Conservation (phyloP, 1,140 invertebrate species). For the Orius insidiosus region DNA sequence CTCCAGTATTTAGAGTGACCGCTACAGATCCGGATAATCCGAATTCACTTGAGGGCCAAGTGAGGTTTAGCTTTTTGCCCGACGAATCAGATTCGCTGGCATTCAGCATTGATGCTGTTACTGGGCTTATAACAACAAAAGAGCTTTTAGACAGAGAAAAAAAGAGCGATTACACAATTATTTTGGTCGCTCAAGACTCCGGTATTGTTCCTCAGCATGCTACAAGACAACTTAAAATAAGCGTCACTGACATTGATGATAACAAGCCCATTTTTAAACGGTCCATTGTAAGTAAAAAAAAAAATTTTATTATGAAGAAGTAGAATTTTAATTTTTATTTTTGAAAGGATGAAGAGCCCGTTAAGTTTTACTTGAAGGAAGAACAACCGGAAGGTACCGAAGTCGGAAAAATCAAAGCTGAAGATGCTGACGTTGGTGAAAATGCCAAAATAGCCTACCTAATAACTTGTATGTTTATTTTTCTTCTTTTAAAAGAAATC, state of each 20-base stretch:
- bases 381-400: constrained; percentile 41
- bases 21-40: constrained; percentile 65
- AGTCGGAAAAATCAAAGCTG: constrained; percentile 46
- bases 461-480: constrained; percentile 39
- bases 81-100: constrained; percentile 43
- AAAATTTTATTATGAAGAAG: constrained; percentile 11
- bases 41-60: constrained; percentile 49
- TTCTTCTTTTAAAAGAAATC: background rate
- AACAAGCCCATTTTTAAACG: constrained; percentile 56
- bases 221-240: constrained; percentile 41
- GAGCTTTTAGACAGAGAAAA: constrained; percentile 49
- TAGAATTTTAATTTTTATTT: constrained; percentile 12
- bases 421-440: constrained; percentile 55
- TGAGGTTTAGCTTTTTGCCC: constrained; percentile 53
- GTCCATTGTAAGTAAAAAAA: constrained; percentile 35
- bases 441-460: constrained; percentile 58
- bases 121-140: constrained; percentile 53
- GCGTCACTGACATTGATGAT: constrained; percentile 59
- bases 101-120: constrained; percentile 42
- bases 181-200: constrained; percentile 53
- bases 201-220: constrained; percentile 57
- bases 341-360: constrained; percentile 40
- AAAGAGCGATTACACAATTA: constrained; percentile 51
- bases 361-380: constrained; percentile 42
- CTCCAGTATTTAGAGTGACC: constrained; percentile 56